Evolutionary conservation across 2,888 invertebrate genomes (phyloP).

Genomic region (Lasioglossum figueresi): DNA sequence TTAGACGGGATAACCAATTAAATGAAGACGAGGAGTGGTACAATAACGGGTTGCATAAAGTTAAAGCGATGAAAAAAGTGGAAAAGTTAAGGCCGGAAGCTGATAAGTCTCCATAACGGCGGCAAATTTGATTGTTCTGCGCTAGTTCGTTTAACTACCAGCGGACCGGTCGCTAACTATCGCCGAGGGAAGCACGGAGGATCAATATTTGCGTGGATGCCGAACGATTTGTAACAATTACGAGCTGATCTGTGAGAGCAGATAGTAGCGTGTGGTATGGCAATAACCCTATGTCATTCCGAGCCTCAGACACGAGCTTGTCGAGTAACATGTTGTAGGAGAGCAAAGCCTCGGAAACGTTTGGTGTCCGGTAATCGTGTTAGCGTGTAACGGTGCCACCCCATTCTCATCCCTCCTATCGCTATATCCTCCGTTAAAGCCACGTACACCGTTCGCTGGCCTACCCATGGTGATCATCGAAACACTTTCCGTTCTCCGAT

Average conservation of each 20-base stretch:
- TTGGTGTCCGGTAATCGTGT: conserved; percentile 74
- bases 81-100: neutral
- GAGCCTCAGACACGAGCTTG: conserved; percentile 57
- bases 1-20: neutral
- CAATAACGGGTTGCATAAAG: neutral
- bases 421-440: conserved; percentile 53
- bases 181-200: conserved; percentile 27
- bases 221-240: conserved; percentile 78
- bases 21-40: neutral
- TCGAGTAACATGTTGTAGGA: conserved; percentile 58
- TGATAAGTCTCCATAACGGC: neutral
- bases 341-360: conserved; percentile 67
- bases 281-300: conserved; percentile 76
- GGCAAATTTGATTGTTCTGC: neutral
- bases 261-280: conserved; percentile 60
- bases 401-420: conserved; percentile 59
- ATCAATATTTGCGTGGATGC: conserved; percentile 68
- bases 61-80: neutral
- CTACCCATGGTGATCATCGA: conserved; percentile 22
- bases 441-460: conserved; percentile 12
- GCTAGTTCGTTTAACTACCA: neutral
- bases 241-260: conserved; percentile 64
- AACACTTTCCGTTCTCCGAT: conserved; percentile 40
- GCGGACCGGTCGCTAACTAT: conserved; percentile 13
- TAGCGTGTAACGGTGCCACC: conserved; percentile 76